Evolutionary conservation across 2,797 vertebrate genomes (phyloP).

Genomic region (Rhinophrynus dorsalis): DNA sequence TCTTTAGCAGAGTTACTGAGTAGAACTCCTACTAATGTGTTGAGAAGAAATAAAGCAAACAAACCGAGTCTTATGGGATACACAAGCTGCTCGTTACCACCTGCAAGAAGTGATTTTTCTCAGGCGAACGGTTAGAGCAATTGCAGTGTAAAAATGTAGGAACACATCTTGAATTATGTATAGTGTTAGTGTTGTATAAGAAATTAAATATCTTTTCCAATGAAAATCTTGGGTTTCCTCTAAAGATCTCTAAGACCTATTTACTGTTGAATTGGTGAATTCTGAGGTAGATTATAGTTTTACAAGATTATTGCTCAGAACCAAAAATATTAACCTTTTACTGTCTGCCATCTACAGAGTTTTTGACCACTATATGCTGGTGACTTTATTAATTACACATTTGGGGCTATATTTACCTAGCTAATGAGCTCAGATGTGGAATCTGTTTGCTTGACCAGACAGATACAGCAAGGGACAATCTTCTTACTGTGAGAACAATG

Average conservation of each 20-base stretch:
- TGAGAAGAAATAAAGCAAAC: conserved; percentile 4
- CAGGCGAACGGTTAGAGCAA: conserved; percentile 8
- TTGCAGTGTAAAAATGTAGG: conserved; percentile 16
- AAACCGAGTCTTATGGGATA: conserved; percentile 9
- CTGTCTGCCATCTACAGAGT: background rate
- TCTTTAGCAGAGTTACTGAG: background rate
- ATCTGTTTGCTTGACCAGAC: too few species aligned
- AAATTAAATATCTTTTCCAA: conserved; percentile 10
- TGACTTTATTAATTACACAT: too few species aligned
- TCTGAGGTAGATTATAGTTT: background rate
- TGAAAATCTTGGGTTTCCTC: background rate
- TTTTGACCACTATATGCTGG: too few species aligned
- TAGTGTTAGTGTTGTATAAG: conserved; percentile 9
- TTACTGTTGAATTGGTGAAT: background rate
- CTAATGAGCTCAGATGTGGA: too few species aligned
- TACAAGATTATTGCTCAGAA: too few species aligned
- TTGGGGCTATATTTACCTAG: too few species aligned
- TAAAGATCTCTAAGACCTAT: background rate
- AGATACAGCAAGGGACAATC: too few species aligned
- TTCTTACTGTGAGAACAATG: too few species aligned
- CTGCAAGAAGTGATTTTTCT: conserved; percentile 17
- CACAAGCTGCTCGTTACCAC: conserved; percentile 3
- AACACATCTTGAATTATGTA: conserved; percentile 33
- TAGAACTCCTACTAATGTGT: background rate
- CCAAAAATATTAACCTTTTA: background rate